Conservation (phyloP, 2,113 vertebrate genomes). For the Bubo bubo region DNA sequence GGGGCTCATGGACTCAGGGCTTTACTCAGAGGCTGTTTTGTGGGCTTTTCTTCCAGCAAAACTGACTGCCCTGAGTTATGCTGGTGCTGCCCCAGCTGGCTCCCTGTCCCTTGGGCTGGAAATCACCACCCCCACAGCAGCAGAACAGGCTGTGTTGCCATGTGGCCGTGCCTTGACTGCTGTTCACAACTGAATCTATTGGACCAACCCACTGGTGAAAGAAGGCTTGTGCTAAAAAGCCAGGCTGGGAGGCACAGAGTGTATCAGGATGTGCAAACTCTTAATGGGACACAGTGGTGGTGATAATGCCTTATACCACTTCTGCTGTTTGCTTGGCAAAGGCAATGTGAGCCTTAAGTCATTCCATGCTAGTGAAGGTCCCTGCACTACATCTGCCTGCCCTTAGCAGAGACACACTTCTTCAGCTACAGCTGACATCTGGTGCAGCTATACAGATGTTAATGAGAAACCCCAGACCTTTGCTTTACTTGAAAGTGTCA, state of each 20-base stretch:
- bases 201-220: rapidly evolving
- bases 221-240: neutral
- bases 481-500: neutral
- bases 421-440: neutral
- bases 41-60: neutral
- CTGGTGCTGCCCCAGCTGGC: neutral
- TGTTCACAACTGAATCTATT: neutral
- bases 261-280: neutral
- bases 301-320: neutral
- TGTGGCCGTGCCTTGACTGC: neutral
- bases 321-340: rapidly evolving
- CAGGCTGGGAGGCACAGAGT: neutral
- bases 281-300: rapidly evolving
- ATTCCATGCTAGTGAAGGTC: neutral
- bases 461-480: neutral
- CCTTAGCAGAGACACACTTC: neutral
- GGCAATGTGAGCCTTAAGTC: neutral
- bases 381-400: neutral
- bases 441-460: neutral
- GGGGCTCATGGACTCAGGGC: neutral
- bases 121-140: neutral
- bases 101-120: neutral
- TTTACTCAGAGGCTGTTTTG: neutral
- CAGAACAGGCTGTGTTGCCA: neutral
- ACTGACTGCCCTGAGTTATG: neutral